Evolutionary conservation across 2,888 invertebrate species (phyloP).

Genomic region (Ectemnius lituratus): DNA sequence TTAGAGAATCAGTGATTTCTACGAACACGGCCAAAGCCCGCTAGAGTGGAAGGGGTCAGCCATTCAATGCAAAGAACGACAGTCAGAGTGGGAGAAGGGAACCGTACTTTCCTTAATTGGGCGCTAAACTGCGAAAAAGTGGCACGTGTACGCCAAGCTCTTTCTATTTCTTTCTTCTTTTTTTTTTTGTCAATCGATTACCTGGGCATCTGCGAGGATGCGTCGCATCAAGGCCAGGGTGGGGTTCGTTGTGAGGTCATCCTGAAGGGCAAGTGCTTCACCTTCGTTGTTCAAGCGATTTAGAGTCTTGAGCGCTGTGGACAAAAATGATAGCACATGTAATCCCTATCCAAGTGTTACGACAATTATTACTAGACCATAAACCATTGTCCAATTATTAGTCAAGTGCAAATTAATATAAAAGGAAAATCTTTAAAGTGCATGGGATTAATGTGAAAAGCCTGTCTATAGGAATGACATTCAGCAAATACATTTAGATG

Average conservation of each 20-base stretch:
- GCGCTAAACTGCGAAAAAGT: too few species aligned
- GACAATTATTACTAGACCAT: too few species aligned
- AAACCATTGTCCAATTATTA: too few species aligned
- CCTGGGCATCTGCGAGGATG: conserved; percentile 92
- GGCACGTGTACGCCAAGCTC: background rate
- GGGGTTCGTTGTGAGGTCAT: conserved; percentile 80
- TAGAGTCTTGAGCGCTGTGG: conserved; percentile 73
- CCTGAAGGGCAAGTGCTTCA: conserved; percentile 72
- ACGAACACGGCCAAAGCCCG: background rate
- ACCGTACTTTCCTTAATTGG: too few species aligned
- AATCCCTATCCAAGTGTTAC: background rate
- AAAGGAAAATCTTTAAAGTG: too few species aligned
- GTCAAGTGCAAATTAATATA: too few species aligned
- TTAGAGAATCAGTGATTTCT: conserved; percentile 5
- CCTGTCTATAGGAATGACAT: too few species aligned
- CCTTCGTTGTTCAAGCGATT: conserved; percentile 73
- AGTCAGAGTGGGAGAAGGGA: background rate
- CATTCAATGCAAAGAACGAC: conserved; percentile 10
- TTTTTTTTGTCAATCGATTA: conserved; percentile 72
- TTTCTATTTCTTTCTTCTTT: background rate
- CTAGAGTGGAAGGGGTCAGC: too few species aligned
- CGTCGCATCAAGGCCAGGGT: conserved; percentile 92
- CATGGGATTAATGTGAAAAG: too few species aligned
- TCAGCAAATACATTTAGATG: too few species aligned
- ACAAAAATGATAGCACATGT: conserved; percentile 29